These are phyloP conservation scores for Mesopsocus fuscifrons DNA, from an alignment of 2,888 invertebrate genomes.

Conservation along the genomic window DNA sequence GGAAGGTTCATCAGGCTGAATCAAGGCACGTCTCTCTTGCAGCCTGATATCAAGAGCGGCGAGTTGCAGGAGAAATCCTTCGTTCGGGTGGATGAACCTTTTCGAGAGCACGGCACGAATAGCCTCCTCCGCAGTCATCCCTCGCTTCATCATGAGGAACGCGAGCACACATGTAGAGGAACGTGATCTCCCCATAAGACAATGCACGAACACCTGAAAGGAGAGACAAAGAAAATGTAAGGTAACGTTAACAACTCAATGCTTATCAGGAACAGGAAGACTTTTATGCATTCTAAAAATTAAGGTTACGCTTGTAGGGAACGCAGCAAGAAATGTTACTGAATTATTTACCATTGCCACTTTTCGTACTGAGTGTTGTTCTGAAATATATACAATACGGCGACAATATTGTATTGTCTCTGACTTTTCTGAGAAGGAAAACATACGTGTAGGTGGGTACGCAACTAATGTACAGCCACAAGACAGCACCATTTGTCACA, in stretches of 20 bases:
- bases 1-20: slow-evolving; percentile 16
- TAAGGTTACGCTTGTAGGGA: not conserved
- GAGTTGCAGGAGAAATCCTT: slow-evolving; percentile 60
- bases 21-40: slow-evolving; percentile 20
- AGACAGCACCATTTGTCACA: no score
- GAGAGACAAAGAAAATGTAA: slow-evolving; percentile 11
- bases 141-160: slow-evolving; percentile 60
- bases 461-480: no score
- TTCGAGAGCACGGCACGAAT: slow-evolving; percentile 45
- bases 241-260: slow-evolving; percentile 9
- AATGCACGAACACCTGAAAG: slow-evolving; percentile 52
- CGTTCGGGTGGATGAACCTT: slow-evolving; percentile 58
- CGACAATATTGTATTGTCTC: no score
- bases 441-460: no score
- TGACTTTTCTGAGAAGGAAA: no score
- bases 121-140: slow-evolving; percentile 56
- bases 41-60: slow-evolving; percentile 41
- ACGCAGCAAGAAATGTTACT: no score
- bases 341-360: no score
- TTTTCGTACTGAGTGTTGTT: no score
- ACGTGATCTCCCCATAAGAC: slow-evolving; percentile 62
- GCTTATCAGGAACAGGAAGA: not conserved
- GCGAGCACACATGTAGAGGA: slow-evolving; percentile 65
- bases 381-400: no score
- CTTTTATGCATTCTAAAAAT: slow-evolving; percentile 9